Conservation (phyloP, 2,888 invertebrate genomes). For the Coleophora flavipennella region DNA sequence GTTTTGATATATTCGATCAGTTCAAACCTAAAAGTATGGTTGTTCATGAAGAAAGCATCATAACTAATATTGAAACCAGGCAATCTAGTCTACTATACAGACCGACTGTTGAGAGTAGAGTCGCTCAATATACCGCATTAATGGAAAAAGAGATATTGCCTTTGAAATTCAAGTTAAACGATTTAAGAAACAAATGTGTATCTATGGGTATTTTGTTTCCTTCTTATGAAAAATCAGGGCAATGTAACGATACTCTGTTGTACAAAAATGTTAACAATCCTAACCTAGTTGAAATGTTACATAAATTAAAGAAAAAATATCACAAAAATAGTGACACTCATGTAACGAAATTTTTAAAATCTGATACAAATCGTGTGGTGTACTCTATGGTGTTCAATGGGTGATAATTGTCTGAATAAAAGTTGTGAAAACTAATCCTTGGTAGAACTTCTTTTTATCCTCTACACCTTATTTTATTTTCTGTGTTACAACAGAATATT, state of each 20-base stretch:
- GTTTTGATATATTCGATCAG: too few species aligned
- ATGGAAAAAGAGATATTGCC: slow-evolving; percentile 51
- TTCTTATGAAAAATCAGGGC: too few species aligned
- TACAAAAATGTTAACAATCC: too few species aligned
- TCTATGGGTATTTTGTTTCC: slow-evolving; percentile 24
- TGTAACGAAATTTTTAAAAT: slow-evolving; percentile 7
- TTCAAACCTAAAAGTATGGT: too few species aligned
- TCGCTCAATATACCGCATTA: slow-evolving; percentile 33
- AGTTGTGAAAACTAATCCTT: too few species aligned
- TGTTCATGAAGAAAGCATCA: too few species aligned
- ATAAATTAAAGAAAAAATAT: not conserved
- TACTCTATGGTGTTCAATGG: slow-evolving; percentile 52
- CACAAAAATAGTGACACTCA: not conserved
- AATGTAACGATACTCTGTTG: slow-evolving; percentile 1
- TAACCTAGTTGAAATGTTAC: not conserved
- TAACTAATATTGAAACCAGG: too few species aligned
- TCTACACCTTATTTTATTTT: too few species aligned
- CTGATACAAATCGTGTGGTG: slow-evolving; percentile 46
- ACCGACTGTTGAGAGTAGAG: slow-evolving; percentile 24
- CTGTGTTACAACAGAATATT: too few species aligned
- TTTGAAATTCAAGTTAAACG: slow-evolving; percentile 38
- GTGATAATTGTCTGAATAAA: slow-evolving; percentile 14
- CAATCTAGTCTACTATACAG: too few species aligned
- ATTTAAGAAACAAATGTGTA: slow-evolving; percentile 41
- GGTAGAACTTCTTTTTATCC: too few species aligned